A percentile compares a stretch with the other conserved stretches of the same genome.
These are phyloP conservation scores for Philereme transversata DNA, from an alignment of 2,888 invertebrate species.

Conservation along the genomic window DNA sequence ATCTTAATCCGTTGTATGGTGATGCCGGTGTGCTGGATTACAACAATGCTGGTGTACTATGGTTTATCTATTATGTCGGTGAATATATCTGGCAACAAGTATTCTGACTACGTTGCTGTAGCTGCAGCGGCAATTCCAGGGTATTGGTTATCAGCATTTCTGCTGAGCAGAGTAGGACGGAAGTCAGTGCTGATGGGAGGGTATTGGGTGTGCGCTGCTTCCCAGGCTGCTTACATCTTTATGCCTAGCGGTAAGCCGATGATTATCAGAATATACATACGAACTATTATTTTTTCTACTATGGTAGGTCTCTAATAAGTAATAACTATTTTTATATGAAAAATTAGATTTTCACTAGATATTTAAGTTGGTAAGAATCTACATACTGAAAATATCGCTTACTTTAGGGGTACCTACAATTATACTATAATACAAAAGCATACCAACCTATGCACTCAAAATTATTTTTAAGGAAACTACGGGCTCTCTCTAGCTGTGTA, in stretches of 20 bases:
- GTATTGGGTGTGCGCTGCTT: constrained; percentile 83
- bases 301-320: too few relatives aligned
- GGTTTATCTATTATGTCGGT: constrained; percentile 86
- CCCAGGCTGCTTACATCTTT: constrained; percentile 83
- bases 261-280: neutral
- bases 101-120: constrained; percentile 85
- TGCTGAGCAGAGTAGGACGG: constrained; percentile 84
- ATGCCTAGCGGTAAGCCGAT: constrained; percentile 69
- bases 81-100: constrained; percentile 83
- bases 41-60: constrained; percentile 86
- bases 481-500: constrained; percentile 70
- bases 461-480: constrained; percentile 34
- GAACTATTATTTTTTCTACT: too few relatives aligned
- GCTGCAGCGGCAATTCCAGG: constrained; percentile 87
- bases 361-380: too few relatives aligned
- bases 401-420: too few relatives aligned
- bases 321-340: too few relatives aligned
- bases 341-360: too few relatives aligned
- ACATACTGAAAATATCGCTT: too few relatives aligned
- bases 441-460: too few relatives aligned
- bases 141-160: constrained; percentile 81
- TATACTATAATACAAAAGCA: too few relatives aligned
- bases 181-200: constrained; percentile 82
- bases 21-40: constrained; percentile 84
- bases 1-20: constrained; percentile 55